Conservation (phyloP, 1,140 invertebrate species). For the Listronotus oregonensis region DNA sequence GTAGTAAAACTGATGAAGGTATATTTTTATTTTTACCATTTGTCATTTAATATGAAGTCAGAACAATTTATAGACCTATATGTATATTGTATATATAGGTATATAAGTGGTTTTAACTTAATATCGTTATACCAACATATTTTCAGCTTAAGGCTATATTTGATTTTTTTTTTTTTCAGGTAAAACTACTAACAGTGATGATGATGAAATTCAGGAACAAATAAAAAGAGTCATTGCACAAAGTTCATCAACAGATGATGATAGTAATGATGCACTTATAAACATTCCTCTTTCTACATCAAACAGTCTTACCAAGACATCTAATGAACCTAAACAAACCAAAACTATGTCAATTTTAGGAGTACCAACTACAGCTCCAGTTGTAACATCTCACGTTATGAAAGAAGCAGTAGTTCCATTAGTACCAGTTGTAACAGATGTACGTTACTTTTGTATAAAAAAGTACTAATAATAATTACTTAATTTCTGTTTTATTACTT, state of each 20-base stretch:
- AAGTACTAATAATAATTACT: too few species aligned
- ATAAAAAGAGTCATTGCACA: constrained; percentile 58
- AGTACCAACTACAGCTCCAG: background rate
- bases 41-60: too few species aligned
- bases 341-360: constrained; percentile 7
- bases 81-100: too few species aligned
- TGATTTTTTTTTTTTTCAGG: background rate
- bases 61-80: too few species aligned
- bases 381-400: constrained; percentile 19
- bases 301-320: background rate
- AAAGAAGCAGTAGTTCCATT: background rate
- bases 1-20: constrained; percentile 48
- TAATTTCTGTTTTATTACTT: too few species aligned
- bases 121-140: too few species aligned
- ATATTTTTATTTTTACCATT: constrained; percentile 43
- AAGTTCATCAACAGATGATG: constrained; percentile 56
- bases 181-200: constrained; percentile 57
- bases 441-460: too few species aligned
- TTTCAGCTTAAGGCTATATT: too few species aligned
- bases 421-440: too few species aligned
- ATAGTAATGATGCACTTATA: constrained; percentile 52
- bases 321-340: background rate
- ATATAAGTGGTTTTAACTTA: too few species aligned
- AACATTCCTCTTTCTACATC: constrained; percentile 42
- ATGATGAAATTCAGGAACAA: constrained; percentile 60